These are phyloP conservation scores for Dicyrtomina minuta DNA, from an alignment of 2,888 invertebrate species.

Conservation along the genomic window DNA sequence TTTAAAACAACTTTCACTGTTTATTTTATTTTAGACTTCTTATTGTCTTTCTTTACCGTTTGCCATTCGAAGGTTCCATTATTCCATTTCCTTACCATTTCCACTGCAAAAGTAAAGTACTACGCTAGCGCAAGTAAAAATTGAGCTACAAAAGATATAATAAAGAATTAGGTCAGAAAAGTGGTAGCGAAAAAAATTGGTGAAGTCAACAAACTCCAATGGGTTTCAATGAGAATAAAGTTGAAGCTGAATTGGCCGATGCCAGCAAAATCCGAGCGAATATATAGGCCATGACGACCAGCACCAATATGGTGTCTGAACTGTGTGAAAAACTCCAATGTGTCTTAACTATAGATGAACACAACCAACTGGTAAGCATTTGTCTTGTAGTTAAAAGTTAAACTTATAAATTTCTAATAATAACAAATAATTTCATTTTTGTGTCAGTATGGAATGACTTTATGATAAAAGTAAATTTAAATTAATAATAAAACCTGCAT, in stretches of 20 bases:
- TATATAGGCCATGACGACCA: constrained; percentile 8
- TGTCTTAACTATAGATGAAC: constrained; percentile 11
- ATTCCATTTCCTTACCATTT: too few relatives aligned
- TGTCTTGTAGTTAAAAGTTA: not conserved
- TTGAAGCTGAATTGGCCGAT: constrained; percentile 7
- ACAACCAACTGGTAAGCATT: not conserved
- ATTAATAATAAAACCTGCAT: not conserved
- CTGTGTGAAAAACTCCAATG: constrained; percentile 7
- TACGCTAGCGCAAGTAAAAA: too few relatives aligned
- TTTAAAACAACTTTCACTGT: too few relatives aligned
- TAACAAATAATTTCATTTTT: not conserved
- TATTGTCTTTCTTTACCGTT: too few relatives aligned
- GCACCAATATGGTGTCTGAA: constrained; percentile 2
- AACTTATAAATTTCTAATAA: too few relatives aligned
- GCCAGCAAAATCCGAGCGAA: not conserved
- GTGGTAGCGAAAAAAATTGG: too few relatives aligned
- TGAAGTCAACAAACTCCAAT: not conserved
- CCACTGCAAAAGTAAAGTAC: too few relatives aligned
- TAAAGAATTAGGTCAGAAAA: too few relatives aligned
- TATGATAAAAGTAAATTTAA: not conserved
- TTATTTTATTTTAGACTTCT: too few relatives aligned
- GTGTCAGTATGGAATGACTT: not conserved
- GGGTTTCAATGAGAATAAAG: too few relatives aligned
- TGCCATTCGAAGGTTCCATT: too few relatives aligned
- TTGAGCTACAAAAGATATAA: too few relatives aligned